Conservation (phyloP, 2,113 vertebrate species). For the Equus quagga region DNA sequence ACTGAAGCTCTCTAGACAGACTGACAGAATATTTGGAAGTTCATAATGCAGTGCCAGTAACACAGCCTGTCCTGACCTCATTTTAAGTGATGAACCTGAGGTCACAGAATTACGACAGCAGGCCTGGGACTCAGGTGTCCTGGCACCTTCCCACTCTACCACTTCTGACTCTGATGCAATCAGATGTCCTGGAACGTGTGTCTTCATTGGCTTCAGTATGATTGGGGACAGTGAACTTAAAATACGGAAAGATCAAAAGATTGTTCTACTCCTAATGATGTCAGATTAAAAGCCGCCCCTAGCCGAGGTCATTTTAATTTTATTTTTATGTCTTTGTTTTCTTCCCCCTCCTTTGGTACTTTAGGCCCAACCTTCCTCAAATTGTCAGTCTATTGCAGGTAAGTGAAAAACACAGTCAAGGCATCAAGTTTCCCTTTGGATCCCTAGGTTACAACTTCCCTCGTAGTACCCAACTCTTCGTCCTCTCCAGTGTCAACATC, state of each 20-base stretch:
- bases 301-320: not conserved
- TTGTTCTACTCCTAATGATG: not conserved
- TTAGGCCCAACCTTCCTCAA: not conserved
- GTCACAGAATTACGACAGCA: no score
- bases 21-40: not conserved
- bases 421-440: not conserved
- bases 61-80: not conserved
- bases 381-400: not conserved
- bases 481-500: not conserved
- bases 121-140: not conserved
- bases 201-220: not conserved
- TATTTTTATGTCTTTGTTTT: not conserved
- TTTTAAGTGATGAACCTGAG: not conserved
- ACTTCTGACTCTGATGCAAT: not conserved
- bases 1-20: not conserved
- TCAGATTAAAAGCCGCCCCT: not conserved
- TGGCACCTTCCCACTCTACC: not conserved
- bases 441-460: not conserved
- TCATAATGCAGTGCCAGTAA: not conserved
- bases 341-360: not conserved
- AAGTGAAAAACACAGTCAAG: not conserved
- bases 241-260: not conserved
- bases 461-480: not conserved
- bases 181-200: fast-evolving
- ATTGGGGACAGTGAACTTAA: not conserved